Conservation (phyloP, 2,113 vertebrate genomes). For the Nyctereutes procyonoides region DNA sequence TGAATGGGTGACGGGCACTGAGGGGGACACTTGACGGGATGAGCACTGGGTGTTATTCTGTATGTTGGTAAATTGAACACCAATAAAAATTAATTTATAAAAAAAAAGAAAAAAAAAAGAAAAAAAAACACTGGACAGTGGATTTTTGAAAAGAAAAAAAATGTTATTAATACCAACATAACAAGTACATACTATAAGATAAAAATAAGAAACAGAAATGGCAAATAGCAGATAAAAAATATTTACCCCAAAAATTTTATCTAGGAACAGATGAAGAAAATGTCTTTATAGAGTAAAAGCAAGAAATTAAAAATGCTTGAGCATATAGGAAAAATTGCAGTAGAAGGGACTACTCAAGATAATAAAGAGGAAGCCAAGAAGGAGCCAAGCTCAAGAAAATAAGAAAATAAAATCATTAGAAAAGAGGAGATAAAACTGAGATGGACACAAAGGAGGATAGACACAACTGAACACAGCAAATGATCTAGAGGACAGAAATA, state of each 20-base stretch:
- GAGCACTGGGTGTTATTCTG: no score
- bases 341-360: background rate
- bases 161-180: background rate
- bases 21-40: no score
- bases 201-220: background rate
- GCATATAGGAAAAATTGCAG: background rate
- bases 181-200: background rate
- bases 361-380: no score
- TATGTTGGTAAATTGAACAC: no score
- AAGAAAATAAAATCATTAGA: background rate
- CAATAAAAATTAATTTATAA: no score
- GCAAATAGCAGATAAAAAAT: background rate
- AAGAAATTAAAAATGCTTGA: background rate
- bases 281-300: background rate
- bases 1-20: no score
- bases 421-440: background rate
- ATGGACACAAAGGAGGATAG: background rate
- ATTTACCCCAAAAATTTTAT: background rate
- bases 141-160: no score
- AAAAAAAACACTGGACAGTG: no score
- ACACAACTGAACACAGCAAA: background rate
- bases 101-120: no score
- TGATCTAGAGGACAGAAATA: background rate
- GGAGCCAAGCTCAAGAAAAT: background rate
- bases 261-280: background rate